Conservation (phyloP, 2,113 vertebrate genomes). For the Oenanthe oenanthe region DNA sequence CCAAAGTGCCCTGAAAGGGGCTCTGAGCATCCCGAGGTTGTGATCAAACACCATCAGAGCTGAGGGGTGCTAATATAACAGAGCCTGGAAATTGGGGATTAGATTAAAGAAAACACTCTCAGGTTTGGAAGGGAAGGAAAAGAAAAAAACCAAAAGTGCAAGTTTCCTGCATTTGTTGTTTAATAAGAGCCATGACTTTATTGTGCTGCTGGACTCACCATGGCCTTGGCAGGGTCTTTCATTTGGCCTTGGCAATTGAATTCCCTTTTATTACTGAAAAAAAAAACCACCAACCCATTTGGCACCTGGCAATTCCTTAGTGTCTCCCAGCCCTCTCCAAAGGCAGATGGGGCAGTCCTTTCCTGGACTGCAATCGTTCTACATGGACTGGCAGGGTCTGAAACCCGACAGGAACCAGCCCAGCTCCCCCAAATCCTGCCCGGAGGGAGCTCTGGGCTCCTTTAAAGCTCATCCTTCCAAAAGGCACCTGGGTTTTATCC, state of each 20-base stretch:
- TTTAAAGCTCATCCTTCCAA: not conserved
- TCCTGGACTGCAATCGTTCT: not conserved
- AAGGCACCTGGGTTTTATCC: not conserved
- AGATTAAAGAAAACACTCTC: slow-evolving; percentile 45
- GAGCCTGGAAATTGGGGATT: slow-evolving; percentile 46
- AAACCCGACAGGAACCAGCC: fast-evolving
- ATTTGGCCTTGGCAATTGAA: slow-evolving; percentile 47
- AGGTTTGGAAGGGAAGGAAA: not conserved
- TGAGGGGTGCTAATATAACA: slow-evolving; percentile 55
- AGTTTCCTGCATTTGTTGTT: slow-evolving; percentile 32
- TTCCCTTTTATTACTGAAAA: not conserved
- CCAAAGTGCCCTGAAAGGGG: slow-evolving; percentile 27
- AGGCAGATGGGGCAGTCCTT: not conserved
- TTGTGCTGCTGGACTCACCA: slow-evolving; percentile 26
- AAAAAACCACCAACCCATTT: not conserved
- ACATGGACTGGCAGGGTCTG: not conserved
- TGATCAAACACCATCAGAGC: slow-evolving; percentile 61
- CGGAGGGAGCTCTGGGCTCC: not conserved
- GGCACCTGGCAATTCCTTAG: not conserved
- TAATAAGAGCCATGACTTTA: slow-evolving; percentile 7
- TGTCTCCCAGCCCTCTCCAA: not conserved
- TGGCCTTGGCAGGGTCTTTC: slow-evolving; percentile 1
- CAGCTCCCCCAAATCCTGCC: fast-evolving
- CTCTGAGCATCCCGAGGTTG: slow-evolving; percentile 52
- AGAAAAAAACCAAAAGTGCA: not conserved